A percentile compares a stretch with the other conserved stretches of the same genome.
Conservation (phyloP, 2,113 vertebrate genomes). For the Mugil cephalus region DNA sequence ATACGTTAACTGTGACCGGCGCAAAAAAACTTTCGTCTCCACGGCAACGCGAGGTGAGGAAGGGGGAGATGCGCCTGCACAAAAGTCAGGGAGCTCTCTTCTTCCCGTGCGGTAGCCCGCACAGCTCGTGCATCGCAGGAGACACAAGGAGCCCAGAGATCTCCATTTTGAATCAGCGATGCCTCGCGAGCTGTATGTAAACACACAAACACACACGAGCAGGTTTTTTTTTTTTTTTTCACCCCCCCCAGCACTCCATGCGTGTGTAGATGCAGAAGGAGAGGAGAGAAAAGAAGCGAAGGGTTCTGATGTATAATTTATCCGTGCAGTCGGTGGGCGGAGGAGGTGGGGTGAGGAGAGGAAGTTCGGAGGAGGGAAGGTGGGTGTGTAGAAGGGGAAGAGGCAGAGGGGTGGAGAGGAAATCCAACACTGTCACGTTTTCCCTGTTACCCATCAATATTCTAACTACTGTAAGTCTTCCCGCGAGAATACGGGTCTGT, state of each 20-base stretch:
- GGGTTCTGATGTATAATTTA: slow-evolving; percentile 80
- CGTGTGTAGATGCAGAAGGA: slow-evolving; percentile 28
- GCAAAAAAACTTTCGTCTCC: slow-evolving; percentile 79
- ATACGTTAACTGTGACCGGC: slow-evolving; percentile 70
- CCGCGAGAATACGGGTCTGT: slow-evolving; percentile 4
- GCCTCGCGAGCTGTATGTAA: neutral
- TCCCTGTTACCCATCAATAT: slow-evolving; percentile 36
- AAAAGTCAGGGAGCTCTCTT: slow-evolving; percentile 50
- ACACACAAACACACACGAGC: slow-evolving; percentile 10
- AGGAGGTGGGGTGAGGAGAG: slow-evolving; percentile 47
- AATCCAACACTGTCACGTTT: slow-evolving; percentile 46
- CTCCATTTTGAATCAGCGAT: slow-evolving; percentile 16
- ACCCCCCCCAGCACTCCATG: slow-evolving; percentile 10
- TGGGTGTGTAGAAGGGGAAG: slow-evolving; percentile 20
- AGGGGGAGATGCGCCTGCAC: slow-evolving; percentile 46
- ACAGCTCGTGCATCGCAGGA: slow-evolving; percentile 34
- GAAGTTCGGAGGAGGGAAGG: slow-evolving; percentile 39
- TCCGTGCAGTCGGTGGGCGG: slow-evolving; percentile 57
- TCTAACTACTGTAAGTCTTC: slow-evolving; percentile 28
- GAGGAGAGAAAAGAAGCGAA: slow-evolving; percentile 36
- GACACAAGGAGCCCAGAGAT: slow-evolving; percentile 7
- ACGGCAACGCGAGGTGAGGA: slow-evolving; percentile 74
- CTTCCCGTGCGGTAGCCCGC: slow-evolving; percentile 48
- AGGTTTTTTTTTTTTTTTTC: slow-evolving; percentile 16
- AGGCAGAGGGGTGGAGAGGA: neutral